phyloP scores from a whole-genome alignment of 2,888 invertebrate species.

The Orgyia antiqua region DNA sequence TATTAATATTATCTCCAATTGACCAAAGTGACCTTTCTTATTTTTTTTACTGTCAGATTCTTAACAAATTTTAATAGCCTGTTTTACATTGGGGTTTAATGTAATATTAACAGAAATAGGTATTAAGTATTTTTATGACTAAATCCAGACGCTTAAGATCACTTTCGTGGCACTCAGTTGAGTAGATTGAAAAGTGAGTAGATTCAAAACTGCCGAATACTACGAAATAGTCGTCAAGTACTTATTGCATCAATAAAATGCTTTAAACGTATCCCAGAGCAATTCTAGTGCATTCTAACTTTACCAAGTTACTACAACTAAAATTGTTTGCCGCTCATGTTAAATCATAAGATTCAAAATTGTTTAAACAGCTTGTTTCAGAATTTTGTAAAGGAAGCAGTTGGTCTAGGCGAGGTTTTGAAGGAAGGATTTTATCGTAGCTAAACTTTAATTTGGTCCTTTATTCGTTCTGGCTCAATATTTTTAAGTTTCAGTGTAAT shows the following conservation, averaged over 20 bases:
- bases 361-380: constrained; percentile 4
- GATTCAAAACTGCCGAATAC: constrained; percentile 22
- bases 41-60: too few species aligned
- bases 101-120: too few species aligned
- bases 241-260: constrained; percentile 66
- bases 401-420: constrained; percentile 34
- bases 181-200: constrained; percentile 11
- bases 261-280: constrained; percentile 42
- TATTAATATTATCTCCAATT: too few species aligned
- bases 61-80: too few species aligned
- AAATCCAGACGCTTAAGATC: too few species aligned
- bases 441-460: constrained; percentile 20
- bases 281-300: constrained; percentile 33
- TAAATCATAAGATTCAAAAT: constrained; percentile 11
- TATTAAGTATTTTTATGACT: neutral
- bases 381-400: constrained; percentile 19
- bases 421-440: constrained; percentile 35
- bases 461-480: constrained; percentile 18
- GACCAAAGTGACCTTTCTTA: too few species aligned
- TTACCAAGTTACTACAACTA: constrained; percentile 4
- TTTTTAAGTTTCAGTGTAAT: too few species aligned
- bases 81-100: too few species aligned
- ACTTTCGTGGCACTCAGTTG: constrained; percentile 12
- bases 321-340: neutral
- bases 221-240: constrained; percentile 39